Conservation (phyloP, 2,888 invertebrate genomes). For the Dichetophora obliterata region DNA sequence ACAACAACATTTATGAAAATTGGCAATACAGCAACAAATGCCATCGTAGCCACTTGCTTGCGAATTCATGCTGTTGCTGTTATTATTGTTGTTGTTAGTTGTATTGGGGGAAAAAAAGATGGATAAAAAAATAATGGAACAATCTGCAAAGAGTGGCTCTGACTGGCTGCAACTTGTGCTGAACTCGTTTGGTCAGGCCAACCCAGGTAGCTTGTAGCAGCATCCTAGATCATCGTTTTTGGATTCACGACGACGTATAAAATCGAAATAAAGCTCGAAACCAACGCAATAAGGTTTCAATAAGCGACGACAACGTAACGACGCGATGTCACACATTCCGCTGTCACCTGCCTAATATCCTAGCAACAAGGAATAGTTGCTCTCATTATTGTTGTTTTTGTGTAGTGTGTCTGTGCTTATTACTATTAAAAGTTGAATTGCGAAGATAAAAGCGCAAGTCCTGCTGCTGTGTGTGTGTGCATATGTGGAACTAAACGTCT, state of each 20-base stretch:
- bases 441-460: not conserved
- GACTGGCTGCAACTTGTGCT: not conserved
- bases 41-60: constrained; percentile 10
- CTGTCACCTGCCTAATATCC: constrained; percentile 49
- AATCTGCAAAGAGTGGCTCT: constrained; percentile 21
- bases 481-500: not conserved
- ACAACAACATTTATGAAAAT: constrained; percentile 22
- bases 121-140: not conserved
- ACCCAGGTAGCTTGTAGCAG: not conserved
- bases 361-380: constrained; percentile 34
- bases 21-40: not conserved
- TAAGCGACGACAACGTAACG: constrained; percentile 64
- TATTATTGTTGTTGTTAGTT: constrained; percentile 7
- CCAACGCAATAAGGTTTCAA: constrained; percentile 68
- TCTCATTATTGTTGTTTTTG: constrained; percentile 26
- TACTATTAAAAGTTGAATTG: not conserved
- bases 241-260: constrained; percentile 62
- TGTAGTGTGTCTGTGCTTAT: not conserved
- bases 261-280: constrained; percentile 65
- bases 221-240: constrained; percentile 15
- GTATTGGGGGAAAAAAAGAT: not conserved
- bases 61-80: not conserved
- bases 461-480: constrained; percentile 13
- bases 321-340: constrained; percentile 63
- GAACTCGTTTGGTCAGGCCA: not conserved